These are phyloP conservation scores for Toxotes chatareus DNA, from an alignment of 2,113 vertebrate genomes.

Conservation along the genomic window DNA sequence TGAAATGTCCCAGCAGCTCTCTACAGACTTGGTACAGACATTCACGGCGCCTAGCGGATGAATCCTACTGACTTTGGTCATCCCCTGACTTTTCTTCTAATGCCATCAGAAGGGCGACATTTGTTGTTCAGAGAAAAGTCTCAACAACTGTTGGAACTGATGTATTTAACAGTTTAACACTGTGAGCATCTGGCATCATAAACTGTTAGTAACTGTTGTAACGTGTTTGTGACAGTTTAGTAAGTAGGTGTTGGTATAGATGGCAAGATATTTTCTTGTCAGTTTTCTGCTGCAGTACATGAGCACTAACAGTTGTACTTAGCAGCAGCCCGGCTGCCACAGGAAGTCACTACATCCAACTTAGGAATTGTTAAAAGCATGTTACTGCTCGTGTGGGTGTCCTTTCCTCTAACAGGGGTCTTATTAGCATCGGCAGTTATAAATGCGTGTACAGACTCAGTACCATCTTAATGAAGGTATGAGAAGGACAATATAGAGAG, in stretches of 20 bases:
- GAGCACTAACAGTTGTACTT: not conserved
- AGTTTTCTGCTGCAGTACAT: not conserved
- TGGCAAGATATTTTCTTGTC: not conserved
- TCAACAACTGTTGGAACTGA: not conserved
- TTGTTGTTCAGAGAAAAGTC: not conserved
- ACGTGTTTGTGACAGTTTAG: not conserved
- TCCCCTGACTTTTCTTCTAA: not conserved
- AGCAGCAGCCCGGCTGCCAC: not conserved
- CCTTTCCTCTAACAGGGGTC: not conserved
- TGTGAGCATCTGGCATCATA: too few relatives aligned
- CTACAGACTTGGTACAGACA: not conserved
- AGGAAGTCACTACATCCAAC: not conserved
- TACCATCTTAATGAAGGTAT: not conserved
- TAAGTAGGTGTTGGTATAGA: not conserved
- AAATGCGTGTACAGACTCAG: not conserved
- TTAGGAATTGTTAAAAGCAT: not conserved
- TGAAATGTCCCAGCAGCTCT: not conserved
- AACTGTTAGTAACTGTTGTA: too few relatives aligned
- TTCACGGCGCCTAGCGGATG: not conserved
- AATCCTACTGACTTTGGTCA: not conserved
- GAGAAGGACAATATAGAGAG: not conserved
- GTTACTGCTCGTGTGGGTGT: conserved; percentile 9
- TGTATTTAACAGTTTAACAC: not conserved
- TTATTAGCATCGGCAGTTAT: conserved; percentile 17
- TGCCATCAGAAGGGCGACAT: not conserved